These are phyloP conservation scores for Molossus molossus DNA, from an alignment of 2,797 vertebrate genomes.

Conservation along the genomic window DNA sequence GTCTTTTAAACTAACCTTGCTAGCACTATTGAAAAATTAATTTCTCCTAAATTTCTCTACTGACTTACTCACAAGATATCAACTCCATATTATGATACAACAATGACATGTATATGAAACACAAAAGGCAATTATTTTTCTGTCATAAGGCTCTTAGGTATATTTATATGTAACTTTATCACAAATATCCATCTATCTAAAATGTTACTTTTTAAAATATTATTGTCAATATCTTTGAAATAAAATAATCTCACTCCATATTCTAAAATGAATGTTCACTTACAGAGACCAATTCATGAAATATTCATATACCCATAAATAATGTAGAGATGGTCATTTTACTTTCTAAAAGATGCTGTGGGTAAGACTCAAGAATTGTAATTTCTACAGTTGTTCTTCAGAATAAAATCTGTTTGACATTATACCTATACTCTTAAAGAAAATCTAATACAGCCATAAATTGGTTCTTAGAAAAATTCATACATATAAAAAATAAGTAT, in stretches of 20 bases:
- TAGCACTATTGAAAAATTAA: slow-evolving; percentile 71
- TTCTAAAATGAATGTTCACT: slow-evolving; percentile 43
- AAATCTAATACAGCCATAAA: slow-evolving; percentile 30
- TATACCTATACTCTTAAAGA: slow-evolving; percentile 39
- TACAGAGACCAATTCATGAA: slow-evolving; percentile 46
- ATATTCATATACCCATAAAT: slow-evolving; percentile 43
- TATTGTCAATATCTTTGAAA: slow-evolving; percentile 42
- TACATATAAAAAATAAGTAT: neutral
- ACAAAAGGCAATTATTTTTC: slow-evolving; percentile 57
- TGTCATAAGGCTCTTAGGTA: slow-evolving; percentile 60
- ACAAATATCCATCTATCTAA: slow-evolving; percentile 51
- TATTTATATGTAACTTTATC: slow-evolving; percentile 52
- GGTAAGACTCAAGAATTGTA: slow-evolving; percentile 43
- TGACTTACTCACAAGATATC: slow-evolving; percentile 71
- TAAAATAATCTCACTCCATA: slow-evolving; percentile 57
- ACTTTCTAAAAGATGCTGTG: slow-evolving; percentile 41
- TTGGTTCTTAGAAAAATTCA: slow-evolving; percentile 29
- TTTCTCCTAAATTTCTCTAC: slow-evolving; percentile 72
- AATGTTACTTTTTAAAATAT: slow-evolving; percentile 60
- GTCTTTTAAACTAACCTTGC: slow-evolving; percentile 77
- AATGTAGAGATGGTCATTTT: slow-evolving; percentile 33
- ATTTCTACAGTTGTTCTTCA: slow-evolving; percentile 8
- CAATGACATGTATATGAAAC: slow-evolving; percentile 19
- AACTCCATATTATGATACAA: slow-evolving; percentile 42
- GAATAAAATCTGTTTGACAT: slow-evolving; percentile 60